Evolutionary conservation across 2,888 invertebrate genomes (phyloP), one percentile per base, ranked within the genome.

Genomic region (Oegoconia quadripuncta): DNA sequence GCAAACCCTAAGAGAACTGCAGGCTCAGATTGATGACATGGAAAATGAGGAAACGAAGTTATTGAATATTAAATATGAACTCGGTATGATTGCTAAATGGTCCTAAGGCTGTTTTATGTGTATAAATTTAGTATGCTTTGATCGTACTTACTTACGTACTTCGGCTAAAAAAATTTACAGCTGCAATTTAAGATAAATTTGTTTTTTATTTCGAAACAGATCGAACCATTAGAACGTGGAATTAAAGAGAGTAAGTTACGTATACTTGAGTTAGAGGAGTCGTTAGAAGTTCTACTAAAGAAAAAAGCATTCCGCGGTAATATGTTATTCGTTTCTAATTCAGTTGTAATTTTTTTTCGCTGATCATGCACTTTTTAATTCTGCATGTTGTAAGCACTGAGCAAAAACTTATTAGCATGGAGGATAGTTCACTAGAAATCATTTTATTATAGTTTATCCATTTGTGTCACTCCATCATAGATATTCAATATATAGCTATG

Each of bases 181-280:
- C 84, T 86, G 82, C 39, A 49, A 37, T 37, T 20, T 7, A 20
- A 20, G 7, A 20, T 20, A 20, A 4, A 6, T 20, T 6, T 20
- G 20, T 38, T 50, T 45, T 44, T 33, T 48, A 37, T 31, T 52
- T 58, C 56, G 40, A 49, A 51, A 57, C 90, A 92, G 82, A 95
- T 97, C 60, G 95, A 96, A 64, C 97, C 97, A 1, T 90, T 93
- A 52, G 96, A 97, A 64, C 90, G 92, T 47, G 94, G 94, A 61
- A 96, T 97, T 53, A 92, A 93, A 68, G 93, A 93, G 53, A 93
- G 95, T 81, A 93, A 94, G 57, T 90, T 93, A 44, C 94, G 96
- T 67, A 95, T 95, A 34, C 88, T 89, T 32, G 93, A 93, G 74
- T 93, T 97, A 93, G 96, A 97, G 70, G 90, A 90, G 28, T 95